A percentile compares a stretch with the other conserved stretches of the same genome.
Conservation (phyloP, 2,797 vertebrate genomes). For the Ibycter americanus region DNA sequence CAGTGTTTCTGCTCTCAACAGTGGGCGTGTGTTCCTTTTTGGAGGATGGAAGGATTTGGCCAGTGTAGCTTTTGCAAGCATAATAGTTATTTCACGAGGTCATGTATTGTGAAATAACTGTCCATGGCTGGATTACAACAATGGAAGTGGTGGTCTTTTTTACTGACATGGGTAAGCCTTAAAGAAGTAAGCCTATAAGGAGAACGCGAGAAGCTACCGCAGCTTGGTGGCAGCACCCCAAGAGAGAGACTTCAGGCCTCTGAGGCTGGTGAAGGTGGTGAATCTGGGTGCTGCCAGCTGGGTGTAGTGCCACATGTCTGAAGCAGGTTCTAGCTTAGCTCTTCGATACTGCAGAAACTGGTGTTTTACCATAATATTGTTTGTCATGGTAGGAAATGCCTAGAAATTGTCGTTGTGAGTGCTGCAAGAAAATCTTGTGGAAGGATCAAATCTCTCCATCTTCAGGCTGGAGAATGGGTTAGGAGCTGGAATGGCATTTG, state of each 20-base stretch:
- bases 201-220: not conserved
- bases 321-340: not conserved
- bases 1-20: not conserved
- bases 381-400: not conserved
- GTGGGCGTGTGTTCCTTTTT: not conserved
- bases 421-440: not conserved
- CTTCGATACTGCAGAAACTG: not conserved
- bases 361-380: not conserved
- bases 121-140: not conserved
- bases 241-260: not conserved
- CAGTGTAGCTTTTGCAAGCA: not conserved
- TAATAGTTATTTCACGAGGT: not conserved
- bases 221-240: not conserved
- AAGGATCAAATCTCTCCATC: not conserved
- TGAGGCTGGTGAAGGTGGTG: not conserved
- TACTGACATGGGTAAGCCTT: not conserved
- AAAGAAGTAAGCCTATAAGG: not conserved
- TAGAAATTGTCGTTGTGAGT: rapidly evolving
- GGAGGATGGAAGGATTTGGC: not conserved
- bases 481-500: not conserved
- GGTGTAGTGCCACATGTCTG: not conserved
- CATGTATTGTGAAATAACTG: not conserved
- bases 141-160: not conserved
- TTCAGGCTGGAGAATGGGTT: not conserved
- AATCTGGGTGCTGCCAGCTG: not conserved